Evolutionary conservation across 2,797 vertebrate genomes (phyloP), one percentile per base, ranked within the genome.

Genomic region (Poeciliopsis infans): DNA sequence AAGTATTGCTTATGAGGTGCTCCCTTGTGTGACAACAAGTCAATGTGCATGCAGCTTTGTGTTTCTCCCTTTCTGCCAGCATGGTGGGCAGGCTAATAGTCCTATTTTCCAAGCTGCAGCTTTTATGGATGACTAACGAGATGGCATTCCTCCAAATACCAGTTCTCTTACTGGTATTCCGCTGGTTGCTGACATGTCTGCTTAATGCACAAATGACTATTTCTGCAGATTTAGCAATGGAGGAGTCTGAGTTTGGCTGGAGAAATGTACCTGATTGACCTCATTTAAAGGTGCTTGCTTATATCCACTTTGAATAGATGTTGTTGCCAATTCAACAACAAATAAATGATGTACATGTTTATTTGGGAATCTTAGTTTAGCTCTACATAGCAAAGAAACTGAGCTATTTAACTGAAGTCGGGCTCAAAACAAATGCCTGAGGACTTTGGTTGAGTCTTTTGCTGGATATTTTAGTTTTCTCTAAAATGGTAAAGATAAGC

Each of bases 161-260:
- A n/a, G 15, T 69, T 69, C 66, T n/a, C 66, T 69, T 69, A 69
- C 39, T 69, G 66, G 64, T 68, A 68, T 68, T 68, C 36, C 36
- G 5, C 36, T 41, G 20, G 36, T 68, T 68, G 33, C 16, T 68
- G 18, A 69, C 5, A n/a, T 13, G 23, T 69, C 39, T 68, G 36
- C 20, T 68, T 68, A 20, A 68, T 25, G 33, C 36, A 39, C 15
- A 41, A 11, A 39, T 68, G 11, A 69, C 23, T 43, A 15, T 41
- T 23, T 69, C 39, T 69, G 49, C 49, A 51, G 18, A 23, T 51
- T 51, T 23, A 23, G 49, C 20, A 51, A 51, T 23, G 36, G 4
- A 66, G 33, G 18, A 66, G 18, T 39, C 7, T 23, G 33, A 64
- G 33, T 64, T 66, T 39, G 33, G 33, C 18, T 66, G 61, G 28